phyloP scores from a whole-genome alignment of 2,888 invertebrate species.

The Barypeithes pellucidus region DNA sequence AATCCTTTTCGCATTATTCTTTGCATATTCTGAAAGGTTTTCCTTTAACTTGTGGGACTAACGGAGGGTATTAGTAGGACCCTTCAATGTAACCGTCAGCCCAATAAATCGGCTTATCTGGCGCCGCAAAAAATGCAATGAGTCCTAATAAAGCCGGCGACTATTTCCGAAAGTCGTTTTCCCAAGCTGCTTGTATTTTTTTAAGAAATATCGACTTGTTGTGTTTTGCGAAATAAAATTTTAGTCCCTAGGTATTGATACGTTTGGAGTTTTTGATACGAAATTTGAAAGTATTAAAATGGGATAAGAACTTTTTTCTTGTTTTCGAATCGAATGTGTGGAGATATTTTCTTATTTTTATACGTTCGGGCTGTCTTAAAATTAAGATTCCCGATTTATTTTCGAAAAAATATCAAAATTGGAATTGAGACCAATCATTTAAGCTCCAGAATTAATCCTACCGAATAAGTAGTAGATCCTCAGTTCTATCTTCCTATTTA shows the following conservation, averaged over 20 bases:
- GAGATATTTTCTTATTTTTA: background rate
- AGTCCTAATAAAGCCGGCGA: slow-evolving; percentile 14
- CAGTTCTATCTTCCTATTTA: no score
- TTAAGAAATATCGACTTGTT: slow-evolving; percentile 12
- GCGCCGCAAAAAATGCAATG: slow-evolving; percentile 12
- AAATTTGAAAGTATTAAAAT: slow-evolving; percentile 1
- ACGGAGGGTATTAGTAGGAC: background rate
- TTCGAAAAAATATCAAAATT: background rate
- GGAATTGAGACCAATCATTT: no score
- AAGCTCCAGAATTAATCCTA: no score
- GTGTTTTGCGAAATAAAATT: slow-evolving; percentile 16
- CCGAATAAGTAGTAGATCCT: no score
- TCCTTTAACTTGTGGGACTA: slow-evolving; percentile 8
- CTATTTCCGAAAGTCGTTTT: slow-evolving; percentile 11
- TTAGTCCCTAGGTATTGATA: slow-evolving; percentile 6
- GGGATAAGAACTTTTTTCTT: background rate
- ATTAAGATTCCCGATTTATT: background rate
- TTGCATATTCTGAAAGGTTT: slow-evolving; percentile 14
- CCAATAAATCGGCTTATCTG: slow-evolving; percentile 17
- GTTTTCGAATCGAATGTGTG: background rate
- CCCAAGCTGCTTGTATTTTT: slow-evolving; percentile 21
- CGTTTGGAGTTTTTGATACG: background rate
- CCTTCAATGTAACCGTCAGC: slow-evolving; percentile 17
- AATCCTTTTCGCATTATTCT: slow-evolving; percentile 15
- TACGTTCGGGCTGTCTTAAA: background rate